These are phyloP conservation scores for Chloropsis cyanopogon DNA, from an alignment of 2,113 vertebrate species.

Conservation along the genomic window DNA sequence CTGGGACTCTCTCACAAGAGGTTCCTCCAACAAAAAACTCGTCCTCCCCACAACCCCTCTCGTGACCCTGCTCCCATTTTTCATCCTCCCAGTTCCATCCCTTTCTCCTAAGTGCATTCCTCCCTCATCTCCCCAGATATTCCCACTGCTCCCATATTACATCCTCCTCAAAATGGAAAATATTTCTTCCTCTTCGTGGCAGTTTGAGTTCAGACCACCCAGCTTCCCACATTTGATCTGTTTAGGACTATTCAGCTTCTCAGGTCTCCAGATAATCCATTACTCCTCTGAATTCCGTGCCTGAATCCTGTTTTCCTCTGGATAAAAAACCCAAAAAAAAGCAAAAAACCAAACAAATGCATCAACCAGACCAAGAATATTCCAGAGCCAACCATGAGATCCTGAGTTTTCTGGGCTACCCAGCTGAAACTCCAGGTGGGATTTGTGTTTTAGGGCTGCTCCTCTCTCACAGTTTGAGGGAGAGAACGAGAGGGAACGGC, in stretches of 20 bases:
- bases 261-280: background rate
- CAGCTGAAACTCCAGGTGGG: background rate
- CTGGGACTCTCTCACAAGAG: background rate
- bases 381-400: accelerated
- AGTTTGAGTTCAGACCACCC: background rate
- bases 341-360: background rate
- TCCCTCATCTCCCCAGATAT: background rate
- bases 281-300: background rate
- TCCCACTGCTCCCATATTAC: accelerated
- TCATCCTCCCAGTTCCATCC: background rate
- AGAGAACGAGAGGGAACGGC: background rate
- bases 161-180: background rate
- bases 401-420: background rate
- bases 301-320: background rate
- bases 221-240: background rate
- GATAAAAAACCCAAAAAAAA: background rate
- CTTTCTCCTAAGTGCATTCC: background rate
- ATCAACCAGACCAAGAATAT: background rate
- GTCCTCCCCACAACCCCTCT: background rate
- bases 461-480: background rate
- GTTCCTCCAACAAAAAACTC: background rate
- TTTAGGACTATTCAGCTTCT: background rate
- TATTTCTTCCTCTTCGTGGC: background rate
- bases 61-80: background rate
- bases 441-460: background rate